These are phyloP conservation scores for Acanthaster planci DNA, from an alignment of 35 echinoderm and acorn worm species.

Conservation along the genomic window DNA sequence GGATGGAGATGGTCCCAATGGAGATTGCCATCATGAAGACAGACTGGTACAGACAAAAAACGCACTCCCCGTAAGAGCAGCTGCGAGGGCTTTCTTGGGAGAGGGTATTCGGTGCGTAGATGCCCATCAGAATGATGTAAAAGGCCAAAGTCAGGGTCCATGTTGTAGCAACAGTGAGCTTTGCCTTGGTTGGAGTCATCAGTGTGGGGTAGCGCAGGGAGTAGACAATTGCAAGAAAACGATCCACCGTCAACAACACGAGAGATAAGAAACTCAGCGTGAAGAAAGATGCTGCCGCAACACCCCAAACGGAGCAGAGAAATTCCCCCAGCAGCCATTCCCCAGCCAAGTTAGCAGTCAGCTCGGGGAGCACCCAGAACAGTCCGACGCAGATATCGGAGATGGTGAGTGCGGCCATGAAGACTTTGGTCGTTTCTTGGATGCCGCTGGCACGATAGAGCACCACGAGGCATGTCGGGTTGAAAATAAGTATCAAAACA, in stretches of 20 bases:
- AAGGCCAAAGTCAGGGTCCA: background rate
- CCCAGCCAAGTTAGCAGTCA: background rate
- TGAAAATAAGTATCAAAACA: background rate
- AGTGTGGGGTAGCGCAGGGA: conserved; percentile 26
- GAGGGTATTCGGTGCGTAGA: background rate
- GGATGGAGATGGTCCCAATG: background rate
- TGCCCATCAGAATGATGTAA: background rate
- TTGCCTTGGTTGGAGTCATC: conserved; percentile 17
- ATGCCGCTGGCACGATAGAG: background rate
- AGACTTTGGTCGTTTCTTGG: conserved; percentile 27
- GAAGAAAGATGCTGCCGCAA: background rate
- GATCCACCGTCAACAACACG: background rate
- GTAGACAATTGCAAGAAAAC: conserved; percentile 33
- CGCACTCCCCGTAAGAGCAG: background rate
- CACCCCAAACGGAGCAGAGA: background rate
- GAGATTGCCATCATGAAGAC: background rate
- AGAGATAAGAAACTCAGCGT: background rate
- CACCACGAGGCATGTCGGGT: background rate
- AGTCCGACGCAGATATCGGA: conserved; percentile 15
- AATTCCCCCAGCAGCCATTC: background rate
- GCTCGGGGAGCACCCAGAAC: background rate
- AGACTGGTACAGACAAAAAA: background rate
- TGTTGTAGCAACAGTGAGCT: background rate
- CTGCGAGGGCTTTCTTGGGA: background rate
- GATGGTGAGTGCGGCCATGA: conserved; percentile 6